Conservation (phyloP, 37 sponge, comb jelly and placozoan genomes). For the Tethya wilhelma region DNA sequence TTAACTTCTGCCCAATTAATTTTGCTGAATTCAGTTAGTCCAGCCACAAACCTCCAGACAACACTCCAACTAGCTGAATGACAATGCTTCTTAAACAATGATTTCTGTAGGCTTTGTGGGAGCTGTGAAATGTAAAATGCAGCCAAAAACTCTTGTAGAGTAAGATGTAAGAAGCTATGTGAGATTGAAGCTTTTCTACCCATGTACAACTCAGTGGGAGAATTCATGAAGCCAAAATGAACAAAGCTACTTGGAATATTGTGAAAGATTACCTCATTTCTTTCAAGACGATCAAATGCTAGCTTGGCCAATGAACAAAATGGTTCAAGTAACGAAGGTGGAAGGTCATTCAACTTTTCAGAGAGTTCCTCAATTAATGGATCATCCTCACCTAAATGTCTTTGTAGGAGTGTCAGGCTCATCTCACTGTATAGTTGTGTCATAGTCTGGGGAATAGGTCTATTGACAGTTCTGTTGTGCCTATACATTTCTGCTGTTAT, state of each 20-base stretch:
- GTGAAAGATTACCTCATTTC: no score
- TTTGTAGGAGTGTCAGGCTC: background rate
- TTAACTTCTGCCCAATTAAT: no score
- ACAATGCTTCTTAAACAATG: no score
- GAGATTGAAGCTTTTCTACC: no score
- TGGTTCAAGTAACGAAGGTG: background rate
- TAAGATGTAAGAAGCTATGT: slow-evolving; percentile 10
- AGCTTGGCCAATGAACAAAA: background rate
- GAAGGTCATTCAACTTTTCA: background rate
- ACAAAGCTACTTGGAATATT: background rate
- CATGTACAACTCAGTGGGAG: slow-evolving; percentile 8
- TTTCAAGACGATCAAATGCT: background rate
- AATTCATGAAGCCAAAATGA: slow-evolving; percentile 18
- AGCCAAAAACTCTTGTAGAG: slow-evolving; percentile 8
- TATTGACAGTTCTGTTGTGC: background rate
- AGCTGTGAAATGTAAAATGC: background rate
- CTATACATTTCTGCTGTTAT: slow-evolving; percentile 19
- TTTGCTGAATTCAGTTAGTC: no score
- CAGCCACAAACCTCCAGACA: no score
- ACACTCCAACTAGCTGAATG: no score
- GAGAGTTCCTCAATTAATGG: no score
- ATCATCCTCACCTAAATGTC: background rate
- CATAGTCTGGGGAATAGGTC: slow-evolving; percentile 25
- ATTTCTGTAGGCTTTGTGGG: no score
- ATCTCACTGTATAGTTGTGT: slow-evolving; percentile 33